Evolutionary conservation across 2,797 vertebrate species (phyloP), one percentile per base, ranked within the genome.

Genomic region (Pipistrellus pygmaeus): DNA sequence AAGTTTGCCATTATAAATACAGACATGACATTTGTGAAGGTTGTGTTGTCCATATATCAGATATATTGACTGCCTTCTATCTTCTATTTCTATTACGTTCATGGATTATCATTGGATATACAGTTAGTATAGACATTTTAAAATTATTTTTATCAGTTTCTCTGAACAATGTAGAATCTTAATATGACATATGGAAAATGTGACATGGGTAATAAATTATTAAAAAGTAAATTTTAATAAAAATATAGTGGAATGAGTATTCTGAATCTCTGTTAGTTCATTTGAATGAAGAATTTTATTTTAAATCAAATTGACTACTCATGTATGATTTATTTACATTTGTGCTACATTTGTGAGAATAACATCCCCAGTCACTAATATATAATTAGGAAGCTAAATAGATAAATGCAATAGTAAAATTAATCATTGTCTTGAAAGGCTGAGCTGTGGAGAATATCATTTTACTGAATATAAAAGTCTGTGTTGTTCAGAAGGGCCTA

Each of bases 331-430:
- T 73, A 35, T 85, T 60, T 57, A 60, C 23, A 35, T 55, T 55
- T 91, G 32, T 88, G 51, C 38, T 60, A 64, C 25, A 75, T 66
- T 88, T 66, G 15, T 78, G 27, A 14, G 8, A 73, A 73, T 80
- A 80, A 8, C 41, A 89, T 80, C 51, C 18, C 17, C 32, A 73
- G 38, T 72, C 23, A 85, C 18, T 25, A 48, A 18, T 80, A 14
- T 85, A 88, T 30, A 72, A 91, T 77, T 77, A 88, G 30, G 62
- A 53, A 38, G 83, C 17, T 91, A 84, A 83, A 91, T 51, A 80
- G 4, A 62, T 92, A 38, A 72, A 73, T 73, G 8, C 44, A 84
- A 20, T 84, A 53, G 66, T 66, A 88, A 91, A 80, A 72, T 38
- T 3, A 53, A 14, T 68, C 18, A 4, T 92, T 78, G 3, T 51